These are phyloP conservation scores for Plotosus lineatus DNA, from an alignment of 2,113 vertebrate species.

Conservation along the genomic window DNA sequence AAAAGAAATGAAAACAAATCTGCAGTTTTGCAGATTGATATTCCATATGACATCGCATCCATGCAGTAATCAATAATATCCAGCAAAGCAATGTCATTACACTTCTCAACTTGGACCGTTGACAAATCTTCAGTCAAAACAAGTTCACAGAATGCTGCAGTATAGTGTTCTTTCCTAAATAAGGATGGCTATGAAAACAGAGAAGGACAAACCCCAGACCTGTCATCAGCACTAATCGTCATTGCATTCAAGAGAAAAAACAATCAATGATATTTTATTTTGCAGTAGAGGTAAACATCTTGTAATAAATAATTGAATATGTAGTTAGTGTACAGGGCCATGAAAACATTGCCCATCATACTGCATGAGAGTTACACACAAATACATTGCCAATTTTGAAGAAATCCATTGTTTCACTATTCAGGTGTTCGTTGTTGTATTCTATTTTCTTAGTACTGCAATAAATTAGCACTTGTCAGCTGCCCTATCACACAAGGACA, in stretches of 20 bases:
- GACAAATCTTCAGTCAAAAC: slow-evolving; percentile 49
- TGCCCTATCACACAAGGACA: background rate
- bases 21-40: slow-evolving; percentile 27
- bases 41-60: slow-evolving; percentile 20
- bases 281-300: background rate
- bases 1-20: background rate
- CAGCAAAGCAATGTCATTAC: slow-evolving; percentile 22
- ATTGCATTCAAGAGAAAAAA: slow-evolving; percentile 23
- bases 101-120: slow-evolving; percentile 27
- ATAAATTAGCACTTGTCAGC: background rate
- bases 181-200: slow-evolving; percentile 17
- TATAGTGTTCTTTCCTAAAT: slow-evolving; percentile 29
- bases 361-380: no score
- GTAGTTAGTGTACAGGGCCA: background rate
- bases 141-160: slow-evolving; percentile 31
- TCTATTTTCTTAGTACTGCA: background rate
- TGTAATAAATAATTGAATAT: background rate
- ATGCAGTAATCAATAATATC: slow-evolving; percentile 51
- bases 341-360: no score
- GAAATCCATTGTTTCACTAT: background rate
- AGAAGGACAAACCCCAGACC: slow-evolving; percentile 27
- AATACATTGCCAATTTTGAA: background rate
- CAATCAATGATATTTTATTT: background rate
- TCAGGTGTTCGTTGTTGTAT: background rate
- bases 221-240: slow-evolving; percentile 16